Percentiles rank a stretch among this genome's conserved stretches.
Conservation (phyloP, 2,113 vertebrate species). For the Bubalus kerabau region DNA sequence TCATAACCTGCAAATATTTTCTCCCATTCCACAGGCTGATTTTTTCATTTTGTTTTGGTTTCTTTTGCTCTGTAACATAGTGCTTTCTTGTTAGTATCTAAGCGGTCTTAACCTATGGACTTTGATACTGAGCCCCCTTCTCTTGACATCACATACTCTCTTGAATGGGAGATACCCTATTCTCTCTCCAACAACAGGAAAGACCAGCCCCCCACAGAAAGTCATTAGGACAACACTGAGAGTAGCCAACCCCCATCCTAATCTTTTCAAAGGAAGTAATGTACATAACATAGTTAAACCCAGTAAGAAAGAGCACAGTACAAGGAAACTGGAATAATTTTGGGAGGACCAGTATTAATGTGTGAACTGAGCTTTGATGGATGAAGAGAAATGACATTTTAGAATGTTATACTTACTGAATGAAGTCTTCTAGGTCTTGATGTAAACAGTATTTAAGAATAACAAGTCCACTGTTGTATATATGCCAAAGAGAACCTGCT, state of each 20-base stretch:
- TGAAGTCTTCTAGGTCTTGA: neutral
- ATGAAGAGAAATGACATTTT: neutral
- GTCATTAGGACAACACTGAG: neutral
- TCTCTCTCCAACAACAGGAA: neutral
- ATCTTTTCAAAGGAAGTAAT: neutral
- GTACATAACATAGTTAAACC: neutral
- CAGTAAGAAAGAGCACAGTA: neutral
- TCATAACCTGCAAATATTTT: neutral
- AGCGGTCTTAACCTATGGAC: neutral
- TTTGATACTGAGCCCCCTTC: neutral
- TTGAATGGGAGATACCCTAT: neutral
- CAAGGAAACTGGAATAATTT: neutral
- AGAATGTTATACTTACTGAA: neutral
- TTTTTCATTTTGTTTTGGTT: neutral
- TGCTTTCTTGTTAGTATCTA: neutral
- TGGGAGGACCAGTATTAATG: neutral
- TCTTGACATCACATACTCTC: neutral
- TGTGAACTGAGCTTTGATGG: neutral
- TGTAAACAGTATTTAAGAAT: neutral
- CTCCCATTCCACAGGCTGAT: neutral
- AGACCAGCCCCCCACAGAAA: neutral
- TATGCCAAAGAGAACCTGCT: neutral
- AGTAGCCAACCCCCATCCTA: neutral
- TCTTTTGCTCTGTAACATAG: neutral
- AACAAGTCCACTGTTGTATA: neutral